Evolutionary conservation across 2,797 vertebrate genomes (phyloP), one percentile per base, ranked within the genome.

Genomic region (Catharus ustulatus): DNA sequence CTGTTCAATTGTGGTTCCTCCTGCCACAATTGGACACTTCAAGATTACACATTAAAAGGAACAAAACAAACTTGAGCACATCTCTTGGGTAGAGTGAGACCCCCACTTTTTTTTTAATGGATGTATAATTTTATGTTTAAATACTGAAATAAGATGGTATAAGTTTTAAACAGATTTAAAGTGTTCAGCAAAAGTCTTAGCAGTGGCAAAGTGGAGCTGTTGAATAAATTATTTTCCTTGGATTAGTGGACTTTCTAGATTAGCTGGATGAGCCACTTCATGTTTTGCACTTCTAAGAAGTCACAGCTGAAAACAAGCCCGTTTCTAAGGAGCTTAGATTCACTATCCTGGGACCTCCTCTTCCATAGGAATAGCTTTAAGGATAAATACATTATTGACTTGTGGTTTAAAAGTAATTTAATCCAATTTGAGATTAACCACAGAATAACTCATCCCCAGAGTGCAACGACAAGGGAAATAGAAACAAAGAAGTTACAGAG

Each of bases 261-360:
- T 64, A 93, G 73, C 79, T 59, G 45, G 76, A 85, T 63, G 82
- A 92, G 32, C 61, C 36, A 49, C 79, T 66, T 88, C 6, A 49
- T 26, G n/a, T 61, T 84, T 69, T 61, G 54, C 75, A 67, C 68
- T 89, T 80, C 30, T 67, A 3, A 82, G 22, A 52, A 22, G 21
- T 11, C 51, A 78, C 27, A 77, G 45, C 36, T 40, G 46, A 75
- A 81, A 92, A 89, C 36, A 76, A 69, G 20, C 14, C 66, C 5
- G 23, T 46, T 87, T 55, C 77, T 36, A 87, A 49, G 36, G 55
- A 84, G 36, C 51, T 90, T 6, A 42, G 29, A 26, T 57, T 67
- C 42, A 59, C 52, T 19, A 13, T 30, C 32, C 55, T 24, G 52
- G 57, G 67, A 92, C 18, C 26, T 51, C 9, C 43, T 34, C 51